Conservation (phyloP, 1,140 invertebrate genomes). For the Drosophila willistoni region DNA sequence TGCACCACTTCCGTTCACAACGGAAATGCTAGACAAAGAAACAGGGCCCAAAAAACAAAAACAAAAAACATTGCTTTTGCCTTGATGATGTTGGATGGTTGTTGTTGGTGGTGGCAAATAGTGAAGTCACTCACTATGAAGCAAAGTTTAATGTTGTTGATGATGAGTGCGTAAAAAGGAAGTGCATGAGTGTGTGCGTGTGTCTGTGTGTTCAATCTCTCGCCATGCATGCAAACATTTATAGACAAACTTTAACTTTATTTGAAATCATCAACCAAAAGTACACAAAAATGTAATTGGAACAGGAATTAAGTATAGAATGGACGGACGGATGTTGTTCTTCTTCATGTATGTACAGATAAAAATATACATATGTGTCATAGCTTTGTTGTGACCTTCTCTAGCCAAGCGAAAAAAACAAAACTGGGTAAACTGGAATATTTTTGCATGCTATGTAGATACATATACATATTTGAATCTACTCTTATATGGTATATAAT, state of each 20-base stretch:
- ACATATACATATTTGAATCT: not conserved
- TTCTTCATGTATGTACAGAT: not conserved
- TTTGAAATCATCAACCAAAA: conserved; percentile 14
- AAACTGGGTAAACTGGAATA: conserved; percentile 50
- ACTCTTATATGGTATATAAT: not conserved
- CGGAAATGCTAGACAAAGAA: conserved; percentile 74
- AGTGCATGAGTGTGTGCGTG: conserved; percentile 47
- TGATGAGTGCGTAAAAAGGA: conserved; percentile 60
- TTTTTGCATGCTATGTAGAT: conserved; percentile 28
- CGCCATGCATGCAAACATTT: conserved; percentile 29
- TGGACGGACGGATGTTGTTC: not conserved
- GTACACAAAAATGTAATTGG: conserved; percentile 47
- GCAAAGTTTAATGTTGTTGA: conserved; percentile 2
- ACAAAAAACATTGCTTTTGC: conserved; percentile 34
- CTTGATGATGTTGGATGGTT: conserved; percentile 18
- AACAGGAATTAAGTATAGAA: conserved; percentile 22
- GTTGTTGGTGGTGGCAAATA: conserved; percentile 11
- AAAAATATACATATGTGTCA: conserved; percentile 33
- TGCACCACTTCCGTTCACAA: conserved; percentile 75
- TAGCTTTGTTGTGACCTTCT: conserved; percentile 55
- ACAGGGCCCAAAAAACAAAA: conserved; percentile 42
- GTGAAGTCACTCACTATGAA: not conserved
- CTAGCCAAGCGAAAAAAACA: conserved; percentile 17
- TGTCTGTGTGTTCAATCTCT: conserved; percentile 30
- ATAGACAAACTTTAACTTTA: not conserved